Base-by-base conservation (phyloP, 2,797 vertebrate species). In the Etheostoma perlongum region DNA sequence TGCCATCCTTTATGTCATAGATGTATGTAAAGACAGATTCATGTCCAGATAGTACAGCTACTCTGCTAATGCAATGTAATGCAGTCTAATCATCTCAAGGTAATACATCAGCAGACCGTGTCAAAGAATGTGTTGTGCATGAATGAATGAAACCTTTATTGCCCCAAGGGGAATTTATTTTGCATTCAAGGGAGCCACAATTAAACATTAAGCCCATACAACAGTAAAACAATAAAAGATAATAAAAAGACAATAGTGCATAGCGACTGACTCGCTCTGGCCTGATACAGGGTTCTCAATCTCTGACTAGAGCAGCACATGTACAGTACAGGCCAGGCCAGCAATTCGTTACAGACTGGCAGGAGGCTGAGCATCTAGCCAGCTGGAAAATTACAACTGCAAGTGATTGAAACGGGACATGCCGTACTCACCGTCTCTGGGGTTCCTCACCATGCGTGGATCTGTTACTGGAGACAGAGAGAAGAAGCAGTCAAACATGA, bases 381-480 rank as follows among this genome's bases (percentile, higher is more conserved):
- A 93, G 86, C 88, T 93, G 90, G 91, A 93, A 94, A 93, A 94
- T 92, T 89, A 91, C 90, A 91, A 84, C 83, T 83, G 68, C 79
- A 53, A 75, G 79, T 92, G 91, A 94, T 87, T 91, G 90, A 92
- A 91, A 92, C 79, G 81, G 84, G 85, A 91, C 89, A 82, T 63
- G 82, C 63, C 84, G 80, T 90, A 95, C 94, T 95, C 91, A 96
- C 95, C 55, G 66, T 84, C 90, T 84, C 62, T 88, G 57, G 95
- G 95, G 79, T 88, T 89, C 86, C 85, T 93, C 82, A 89, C 95
- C 94, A 96, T 91, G 72, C 95, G 93, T 44, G 91, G 65, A 82
- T 96, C 95, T 51, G 95, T 94, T 76, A 25, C 95, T 96, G 87
- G 57, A 90, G 81, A 88, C 52, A 73, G 61, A 78, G 63, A 73